These are phyloP conservation scores for Hemitrygon akajei DNA, from an alignment of 2,797 vertebrate species.

Conservation along the genomic window DNA sequence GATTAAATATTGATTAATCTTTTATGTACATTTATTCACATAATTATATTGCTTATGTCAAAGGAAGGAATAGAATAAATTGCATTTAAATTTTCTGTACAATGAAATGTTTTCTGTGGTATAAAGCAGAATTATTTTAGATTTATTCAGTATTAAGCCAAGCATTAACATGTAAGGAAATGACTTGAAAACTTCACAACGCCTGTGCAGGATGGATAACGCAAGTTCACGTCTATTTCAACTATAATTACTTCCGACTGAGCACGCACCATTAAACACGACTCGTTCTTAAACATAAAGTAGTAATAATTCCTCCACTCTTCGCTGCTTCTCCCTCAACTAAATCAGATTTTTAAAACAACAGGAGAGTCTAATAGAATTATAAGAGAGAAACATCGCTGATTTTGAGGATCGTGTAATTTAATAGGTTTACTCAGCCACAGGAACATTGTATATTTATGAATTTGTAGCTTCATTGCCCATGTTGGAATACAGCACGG, in stretches of 20 bases:
- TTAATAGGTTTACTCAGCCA: neutral
- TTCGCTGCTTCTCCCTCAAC: neutral
- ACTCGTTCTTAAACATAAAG: neutral
- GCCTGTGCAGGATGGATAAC: neutral
- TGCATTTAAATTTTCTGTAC: neutral
- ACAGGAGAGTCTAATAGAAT: neutral
- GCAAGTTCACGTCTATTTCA: neutral
- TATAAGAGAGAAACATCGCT: too few relatives aligned
- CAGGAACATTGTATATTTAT: slow-evolving; percentile 31
- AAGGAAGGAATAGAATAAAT: neutral
- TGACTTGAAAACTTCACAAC: neutral
- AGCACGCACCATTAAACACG: slow-evolving; percentile 24
- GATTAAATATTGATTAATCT: neutral
- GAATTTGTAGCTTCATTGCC: slow-evolving; percentile 2
- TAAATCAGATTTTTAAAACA: too few relatives aligned
- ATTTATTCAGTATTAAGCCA: neutral
- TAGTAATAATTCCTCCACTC: neutral
- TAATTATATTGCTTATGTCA: neutral
- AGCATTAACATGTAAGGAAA: neutral
- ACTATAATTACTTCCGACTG: neutral
- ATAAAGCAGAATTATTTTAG: neutral
- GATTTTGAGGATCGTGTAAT: neutral
- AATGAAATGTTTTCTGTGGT: neutral
- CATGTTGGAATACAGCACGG: neutral
- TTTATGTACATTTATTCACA: neutral